A percentile compares a stretch with the other conserved stretches of the same genome.
phyloP scores from a whole-genome alignment of 2,797 vertebrate species.

The Poecilia wingei region DNA sequence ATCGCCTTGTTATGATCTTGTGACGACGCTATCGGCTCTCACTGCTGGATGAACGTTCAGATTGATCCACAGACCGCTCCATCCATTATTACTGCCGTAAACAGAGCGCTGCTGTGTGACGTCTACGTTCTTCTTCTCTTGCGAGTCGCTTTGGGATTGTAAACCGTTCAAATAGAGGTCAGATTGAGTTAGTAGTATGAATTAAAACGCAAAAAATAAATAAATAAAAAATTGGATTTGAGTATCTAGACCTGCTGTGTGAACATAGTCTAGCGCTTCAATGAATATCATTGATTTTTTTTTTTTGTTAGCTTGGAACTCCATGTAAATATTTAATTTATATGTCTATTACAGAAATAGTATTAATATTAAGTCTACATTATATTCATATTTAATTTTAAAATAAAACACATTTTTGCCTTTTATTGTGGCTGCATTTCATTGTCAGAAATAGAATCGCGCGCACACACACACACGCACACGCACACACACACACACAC shows the following conservation, averaged over 20 bases:
- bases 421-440: not conserved
- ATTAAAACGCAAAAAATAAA: not conserved
- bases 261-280: not conserved
- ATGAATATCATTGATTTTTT: not conserved
- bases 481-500: too few relatives aligned
- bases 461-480: too few relatives aligned
- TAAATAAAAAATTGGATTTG: not conserved
- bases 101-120: too few relatives aligned
- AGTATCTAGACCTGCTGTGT: not conserved
- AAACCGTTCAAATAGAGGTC: too few relatives aligned
- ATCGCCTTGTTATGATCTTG: too few relatives aligned
- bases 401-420: not conserved
- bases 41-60: too few relatives aligned
- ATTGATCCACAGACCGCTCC: too few relatives aligned
- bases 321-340: constrained; percentile 74
- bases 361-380: constrained; percentile 58
- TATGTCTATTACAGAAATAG: constrained; percentile 77
- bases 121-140: too few relatives aligned
- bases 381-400: constrained; percentile 4
- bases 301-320: constrained; percentile 15
- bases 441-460: not conserved
- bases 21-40: too few relatives aligned
- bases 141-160: not conserved
- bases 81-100: too few relatives aligned
- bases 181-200: not conserved